Evolutionary conservation across 2,113 vertebrate species (phyloP).

Genomic region (Sylvia atricapilla): DNA sequence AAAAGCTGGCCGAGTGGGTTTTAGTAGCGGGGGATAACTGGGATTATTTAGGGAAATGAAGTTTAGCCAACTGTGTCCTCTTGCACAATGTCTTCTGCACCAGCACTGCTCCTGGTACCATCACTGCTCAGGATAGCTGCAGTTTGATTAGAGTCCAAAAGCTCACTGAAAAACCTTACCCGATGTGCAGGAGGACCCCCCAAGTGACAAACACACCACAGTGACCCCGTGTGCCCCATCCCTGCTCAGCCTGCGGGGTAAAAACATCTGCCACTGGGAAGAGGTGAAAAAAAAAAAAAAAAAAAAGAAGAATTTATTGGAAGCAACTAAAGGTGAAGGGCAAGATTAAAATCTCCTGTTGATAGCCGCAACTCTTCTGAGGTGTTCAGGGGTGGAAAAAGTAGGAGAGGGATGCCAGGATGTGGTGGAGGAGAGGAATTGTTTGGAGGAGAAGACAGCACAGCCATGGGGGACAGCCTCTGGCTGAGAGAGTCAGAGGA

Average conservation of each 20-base stretch:
- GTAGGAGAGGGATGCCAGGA: neutral
- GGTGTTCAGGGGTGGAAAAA: neutral
- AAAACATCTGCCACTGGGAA: neutral
- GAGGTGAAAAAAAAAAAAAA: neutral
- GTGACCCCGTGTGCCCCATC: rapidly evolving
- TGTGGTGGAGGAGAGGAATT: neutral
- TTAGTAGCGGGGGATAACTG: neutral
- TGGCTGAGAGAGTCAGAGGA: neutral
- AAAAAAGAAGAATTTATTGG: neutral
- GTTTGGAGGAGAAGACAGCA: neutral
- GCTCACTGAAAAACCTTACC: neutral
- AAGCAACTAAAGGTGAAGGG: neutral
- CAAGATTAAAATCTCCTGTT: neutral
- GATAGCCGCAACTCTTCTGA: neutral
- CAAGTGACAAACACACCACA: neutral
- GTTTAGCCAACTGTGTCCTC: neutral
- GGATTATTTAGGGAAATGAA: neutral
- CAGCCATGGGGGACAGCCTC: rapidly evolving
- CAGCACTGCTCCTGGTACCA: rapidly evolving
- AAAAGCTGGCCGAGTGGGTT: neutral
- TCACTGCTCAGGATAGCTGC: rapidly evolving
- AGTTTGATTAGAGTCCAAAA: neutral
- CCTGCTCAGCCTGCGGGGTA: rapidly evolving
- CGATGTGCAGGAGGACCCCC: rapidly evolving
- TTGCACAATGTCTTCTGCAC: neutral